These are phyloP conservation scores for Pleuronectes platessa DNA, from an alignment of 2,113 vertebrate genomes.

Conservation along the genomic window DNA sequence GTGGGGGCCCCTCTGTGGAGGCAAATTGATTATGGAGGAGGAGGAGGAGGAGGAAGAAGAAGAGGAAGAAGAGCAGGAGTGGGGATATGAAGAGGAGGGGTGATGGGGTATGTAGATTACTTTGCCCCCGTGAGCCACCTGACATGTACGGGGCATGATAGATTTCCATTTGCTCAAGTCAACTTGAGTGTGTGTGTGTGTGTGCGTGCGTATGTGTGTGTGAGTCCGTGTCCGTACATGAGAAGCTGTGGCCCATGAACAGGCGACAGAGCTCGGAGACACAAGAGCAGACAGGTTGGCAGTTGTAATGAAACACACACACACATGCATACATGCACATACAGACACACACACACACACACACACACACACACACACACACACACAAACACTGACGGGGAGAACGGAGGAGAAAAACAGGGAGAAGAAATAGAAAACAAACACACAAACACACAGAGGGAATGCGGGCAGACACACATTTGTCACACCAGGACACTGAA, in stretches of 20 bases:
- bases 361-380: constrained; percentile 57
- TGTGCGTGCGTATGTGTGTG: constrained; percentile 1
- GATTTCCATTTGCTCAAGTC: constrained; percentile 78
- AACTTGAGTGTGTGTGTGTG: constrained; percentile 16
- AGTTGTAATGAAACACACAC: constrained; percentile 82
- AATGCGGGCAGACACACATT: constrained; percentile 13
- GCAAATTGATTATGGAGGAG: constrained; percentile 80
- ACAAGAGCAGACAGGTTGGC: constrained; percentile 67
- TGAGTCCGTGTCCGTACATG: constrained; percentile 66
- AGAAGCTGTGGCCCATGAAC: constrained; percentile 62
- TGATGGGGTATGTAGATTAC: constrained; percentile 81
- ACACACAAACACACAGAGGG: constrained; percentile 15
- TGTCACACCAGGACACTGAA: not conserved
- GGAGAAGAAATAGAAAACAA: constrained; percentile 22
- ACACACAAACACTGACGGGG: constrained; percentile 66
- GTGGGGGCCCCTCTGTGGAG: constrained; percentile 58
- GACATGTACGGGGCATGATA: constrained; percentile 82
- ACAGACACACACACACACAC: not conserved
- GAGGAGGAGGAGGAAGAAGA: constrained; percentile 44
- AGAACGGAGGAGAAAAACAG: constrained; percentile 51
- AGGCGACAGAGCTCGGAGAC: constrained; percentile 41
- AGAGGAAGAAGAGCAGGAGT: constrained; percentile 37
- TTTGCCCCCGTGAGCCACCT: constrained; percentile 75
- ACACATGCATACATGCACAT: constrained; percentile 56
- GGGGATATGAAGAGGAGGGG: constrained; percentile 32